These are phyloP conservation scores for Dysmachus trigonus DNA, from an alignment of 2,888 invertebrate species.

Conservation along the genomic window DNA sequence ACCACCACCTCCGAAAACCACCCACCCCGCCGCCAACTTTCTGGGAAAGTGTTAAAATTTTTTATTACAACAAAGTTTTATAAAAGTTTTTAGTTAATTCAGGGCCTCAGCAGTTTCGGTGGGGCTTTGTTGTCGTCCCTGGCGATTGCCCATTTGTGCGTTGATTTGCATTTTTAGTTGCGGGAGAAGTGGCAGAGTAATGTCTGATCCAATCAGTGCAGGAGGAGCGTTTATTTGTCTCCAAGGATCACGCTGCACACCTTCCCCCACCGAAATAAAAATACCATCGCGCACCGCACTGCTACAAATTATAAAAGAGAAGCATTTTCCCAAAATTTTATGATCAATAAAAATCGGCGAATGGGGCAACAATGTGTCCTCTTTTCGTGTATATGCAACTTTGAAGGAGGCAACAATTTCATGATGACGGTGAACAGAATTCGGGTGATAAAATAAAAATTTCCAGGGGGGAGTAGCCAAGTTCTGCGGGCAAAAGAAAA, in stretches of 20 bases:
- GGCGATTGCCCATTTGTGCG: conserved; percentile 28
- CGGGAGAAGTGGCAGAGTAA: background rate
- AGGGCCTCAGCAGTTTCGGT: background rate
- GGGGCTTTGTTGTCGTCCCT: background rate
- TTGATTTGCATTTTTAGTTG: conserved; percentile 27
- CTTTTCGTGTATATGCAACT: conserved; percentile 15
- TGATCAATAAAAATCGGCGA: conserved; percentile 19
- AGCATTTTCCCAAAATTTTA: conserved; percentile 29
- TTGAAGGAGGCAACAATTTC: background rate
- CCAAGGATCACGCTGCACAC: background rate
- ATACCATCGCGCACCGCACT: background rate
- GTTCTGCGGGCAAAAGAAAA: background rate
- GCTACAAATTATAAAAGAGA: background rate
- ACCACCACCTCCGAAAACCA: background rate
- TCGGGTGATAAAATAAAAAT: background rate
- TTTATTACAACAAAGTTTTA: conserved; percentile 42
- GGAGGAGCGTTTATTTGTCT: background rate
- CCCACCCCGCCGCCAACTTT: background rate
- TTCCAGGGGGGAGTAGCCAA: background rate
- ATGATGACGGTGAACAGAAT: background rate
- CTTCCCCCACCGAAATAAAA: background rate
- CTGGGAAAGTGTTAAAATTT: conserved; percentile 44
- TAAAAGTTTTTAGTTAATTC: conserved; percentile 41
- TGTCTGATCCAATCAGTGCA: background rate
- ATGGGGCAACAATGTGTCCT: conserved; percentile 33